Percentiles rank a stretch among this genome's conserved stretches.
These are phyloP conservation scores for Drosophila helvetica DNA, from an alignment of 2,888 invertebrate genomes.

Conservation along the genomic window DNA sequence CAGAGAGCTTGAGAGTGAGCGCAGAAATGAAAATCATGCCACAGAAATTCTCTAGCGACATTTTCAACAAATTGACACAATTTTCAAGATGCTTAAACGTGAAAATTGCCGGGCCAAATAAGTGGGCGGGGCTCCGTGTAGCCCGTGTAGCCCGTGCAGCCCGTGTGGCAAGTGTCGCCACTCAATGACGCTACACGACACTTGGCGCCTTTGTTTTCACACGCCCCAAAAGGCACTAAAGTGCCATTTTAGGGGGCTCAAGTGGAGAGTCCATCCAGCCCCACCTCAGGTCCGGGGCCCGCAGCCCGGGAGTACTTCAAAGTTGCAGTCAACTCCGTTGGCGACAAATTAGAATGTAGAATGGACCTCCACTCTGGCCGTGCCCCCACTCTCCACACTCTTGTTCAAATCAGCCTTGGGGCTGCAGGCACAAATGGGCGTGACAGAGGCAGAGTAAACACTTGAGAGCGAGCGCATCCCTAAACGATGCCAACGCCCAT, in stretches of 20 bases:
- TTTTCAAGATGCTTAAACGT: constrained; percentile 76
- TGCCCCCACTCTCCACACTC: neutral
- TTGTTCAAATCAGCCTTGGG: neutral
- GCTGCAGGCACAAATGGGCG: constrained; percentile 57
- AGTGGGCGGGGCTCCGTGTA: constrained; percentile 17
- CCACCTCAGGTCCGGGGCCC: constrained; percentile 9
- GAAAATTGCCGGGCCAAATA: constrained; percentile 58
- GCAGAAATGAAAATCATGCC: constrained; percentile 69
- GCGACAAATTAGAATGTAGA: constrained; percentile 77
- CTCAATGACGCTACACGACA: constrained; percentile 75
- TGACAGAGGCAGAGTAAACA: constrained; percentile 62
- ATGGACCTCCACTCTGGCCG: constrained; percentile 8
- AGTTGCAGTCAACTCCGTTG: constrained; percentile 67
- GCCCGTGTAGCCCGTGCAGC: constrained; percentile 6
- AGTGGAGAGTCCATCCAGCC: constrained; percentile 63
- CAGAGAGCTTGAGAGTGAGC: neutral
- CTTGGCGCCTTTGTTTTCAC: constrained; percentile 76
- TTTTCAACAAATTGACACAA: constrained; percentile 81
- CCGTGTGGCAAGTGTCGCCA: constrained; percentile 55
- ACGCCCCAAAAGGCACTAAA: constrained; percentile 81
- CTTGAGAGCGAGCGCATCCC: constrained; percentile 75
- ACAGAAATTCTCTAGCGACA: constrained; percentile 76
- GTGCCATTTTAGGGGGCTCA: constrained; percentile 82
- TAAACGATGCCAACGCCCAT: constrained; percentile 66
- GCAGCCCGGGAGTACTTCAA: constrained; percentile 61